Conservation (phyloP, 2,113 vertebrate genomes). For the Ameiurus melas region DNA sequence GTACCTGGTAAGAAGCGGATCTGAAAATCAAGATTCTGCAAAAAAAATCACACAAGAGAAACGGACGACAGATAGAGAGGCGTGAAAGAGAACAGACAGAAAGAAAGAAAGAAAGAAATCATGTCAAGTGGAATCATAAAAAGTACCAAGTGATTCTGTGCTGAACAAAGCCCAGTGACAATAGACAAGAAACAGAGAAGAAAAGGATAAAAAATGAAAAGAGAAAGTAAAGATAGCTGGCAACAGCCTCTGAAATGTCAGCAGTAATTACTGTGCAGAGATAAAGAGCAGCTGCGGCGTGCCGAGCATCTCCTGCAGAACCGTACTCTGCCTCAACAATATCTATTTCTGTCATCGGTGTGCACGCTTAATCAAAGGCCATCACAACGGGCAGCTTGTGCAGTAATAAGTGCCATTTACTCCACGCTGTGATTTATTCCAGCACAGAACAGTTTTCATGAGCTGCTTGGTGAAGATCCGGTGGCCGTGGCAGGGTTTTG, state of each 20-base stretch:
- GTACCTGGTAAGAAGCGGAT: conserved; percentile 76
- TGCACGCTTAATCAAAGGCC: conserved; percentile 38
- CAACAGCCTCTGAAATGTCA: conserved; percentile 36
- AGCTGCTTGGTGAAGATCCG: not conserved
- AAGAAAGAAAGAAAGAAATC: conserved; percentile 33
- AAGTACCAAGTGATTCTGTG: conserved; percentile 10
- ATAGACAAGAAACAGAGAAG: conserved; percentile 13
- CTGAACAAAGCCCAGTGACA: conserved; percentile 3
- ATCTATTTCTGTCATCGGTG: conserved; percentile 39
- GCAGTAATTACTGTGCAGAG: conserved; percentile 20
- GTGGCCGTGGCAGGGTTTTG: not conserved
- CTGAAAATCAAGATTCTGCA: conserved; percentile 78
- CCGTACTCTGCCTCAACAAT: conserved; percentile 20
- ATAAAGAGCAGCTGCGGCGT: conserved; percentile 33
- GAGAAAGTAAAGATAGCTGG: conserved; percentile 34
- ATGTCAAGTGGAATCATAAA: conserved; percentile 50
- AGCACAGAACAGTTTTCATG: not conserved
- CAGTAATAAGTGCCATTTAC: conserved; percentile 22
- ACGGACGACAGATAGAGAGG: not conserved
- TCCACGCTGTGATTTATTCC: conserved; percentile 2
- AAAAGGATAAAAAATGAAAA: not conserved
- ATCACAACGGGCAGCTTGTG: not conserved
- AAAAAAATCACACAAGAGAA: conserved; percentile 57
- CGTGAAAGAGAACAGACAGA: not conserved
- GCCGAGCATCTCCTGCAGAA: not conserved